Conservation (phyloP, 1,140 invertebrate species). For the Aphaenogaster ashmeadi region DNA sequence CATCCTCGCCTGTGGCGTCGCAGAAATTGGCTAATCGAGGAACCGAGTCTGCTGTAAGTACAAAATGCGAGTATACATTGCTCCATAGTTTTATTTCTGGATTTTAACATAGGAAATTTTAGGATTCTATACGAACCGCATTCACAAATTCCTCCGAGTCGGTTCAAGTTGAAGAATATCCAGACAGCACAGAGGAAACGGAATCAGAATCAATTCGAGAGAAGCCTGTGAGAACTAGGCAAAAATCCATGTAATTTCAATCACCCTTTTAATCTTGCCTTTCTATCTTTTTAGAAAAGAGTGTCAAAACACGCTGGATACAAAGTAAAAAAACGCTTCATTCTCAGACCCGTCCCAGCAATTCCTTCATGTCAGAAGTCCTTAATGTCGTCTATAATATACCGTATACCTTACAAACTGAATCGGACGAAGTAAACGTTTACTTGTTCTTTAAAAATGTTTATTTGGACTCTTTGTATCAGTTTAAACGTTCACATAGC, state of each 20-base stretch:
- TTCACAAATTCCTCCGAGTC: conserved; percentile 82
- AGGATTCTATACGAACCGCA: conserved; percentile 81
- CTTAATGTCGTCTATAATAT: conserved; percentile 75
- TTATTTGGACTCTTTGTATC: not conserved
- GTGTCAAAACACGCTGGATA: conserved; percentile 18
- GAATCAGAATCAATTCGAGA: conserved; percentile 80
- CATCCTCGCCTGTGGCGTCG: conserved; percentile 77
- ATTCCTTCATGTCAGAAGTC: conserved; percentile 78
- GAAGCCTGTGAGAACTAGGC: conserved; percentile 82
- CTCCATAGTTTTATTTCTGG: not conserved
- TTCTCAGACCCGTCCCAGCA: conserved; percentile 75
- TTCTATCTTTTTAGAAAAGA: conserved; percentile 76
- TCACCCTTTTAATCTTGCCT: conserved; percentile 51
- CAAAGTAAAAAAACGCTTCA: conserved; percentile 51
- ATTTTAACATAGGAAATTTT: conserved; percentile 1
- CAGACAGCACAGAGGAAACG: conserved; percentile 79
- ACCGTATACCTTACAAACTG: conserved; percentile 37
- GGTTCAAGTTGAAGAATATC: conserved; percentile 83
- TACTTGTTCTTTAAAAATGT: not conserved
- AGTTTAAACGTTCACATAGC: not conserved
- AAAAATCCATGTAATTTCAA: conserved; percentile 79
- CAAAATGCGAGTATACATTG: not conserved
- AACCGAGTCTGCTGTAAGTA: conserved; percentile 73
- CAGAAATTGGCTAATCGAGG: conserved; percentile 72
- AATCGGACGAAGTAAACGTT: conserved; percentile 59